Percentiles rank a stretch among this genome's conserved stretches.
phyloP scores from a whole-genome alignment of 2,113 vertebrate genomes.

The Lates calcarifer region DNA sequence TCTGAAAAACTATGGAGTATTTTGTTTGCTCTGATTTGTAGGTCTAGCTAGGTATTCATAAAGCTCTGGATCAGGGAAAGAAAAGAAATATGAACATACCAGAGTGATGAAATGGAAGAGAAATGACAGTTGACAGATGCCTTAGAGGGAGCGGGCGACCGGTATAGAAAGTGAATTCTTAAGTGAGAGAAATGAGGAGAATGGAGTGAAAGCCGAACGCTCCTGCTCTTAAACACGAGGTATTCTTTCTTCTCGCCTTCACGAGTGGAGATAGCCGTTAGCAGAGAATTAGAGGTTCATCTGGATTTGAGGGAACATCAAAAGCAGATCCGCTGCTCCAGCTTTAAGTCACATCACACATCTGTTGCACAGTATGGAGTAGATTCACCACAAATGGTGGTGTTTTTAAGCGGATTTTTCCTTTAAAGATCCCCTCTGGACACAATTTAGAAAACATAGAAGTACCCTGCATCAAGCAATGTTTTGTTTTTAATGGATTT shows the following conservation, averaged over 20 bases:
- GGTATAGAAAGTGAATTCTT: constrained; percentile 51
- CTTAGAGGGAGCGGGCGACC: constrained; percentile 32
- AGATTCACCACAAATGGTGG: neutral
- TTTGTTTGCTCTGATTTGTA: neutral
- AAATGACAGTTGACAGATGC: constrained; percentile 24
- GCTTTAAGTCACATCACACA: constrained; percentile 22
- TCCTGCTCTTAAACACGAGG: constrained; percentile 3
- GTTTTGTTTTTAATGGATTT: constrained; percentile 18
- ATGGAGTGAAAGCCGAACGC: constrained; percentile 12
- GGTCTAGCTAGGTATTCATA: neutral
- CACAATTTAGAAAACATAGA: constrained; percentile 1
- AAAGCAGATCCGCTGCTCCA: constrained; percentile 44
- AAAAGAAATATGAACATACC: constrained; percentile 6
- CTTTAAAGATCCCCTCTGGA: constrained; percentile 17
- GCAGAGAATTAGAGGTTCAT: constrained; percentile 47
- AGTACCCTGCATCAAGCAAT: neutral
- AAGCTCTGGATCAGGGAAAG: neutral
- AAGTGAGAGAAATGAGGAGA: constrained; percentile 34
- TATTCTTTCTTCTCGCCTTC: constrained; percentile 18
- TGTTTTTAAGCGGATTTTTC: constrained; percentile 3
- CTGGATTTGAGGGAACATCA: constrained; percentile 59
- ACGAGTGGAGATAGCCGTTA: constrained; percentile 8
- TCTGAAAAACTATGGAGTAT: neutral
- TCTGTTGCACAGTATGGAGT: constrained; percentile 11
- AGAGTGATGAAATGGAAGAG: constrained; percentile 18